Percentiles rank a stretch among this genome's conserved stretches.
Conservation (phyloP, 37 sponge, comb jelly and placozoan genomes). For the Halichondria panicea region DNA sequence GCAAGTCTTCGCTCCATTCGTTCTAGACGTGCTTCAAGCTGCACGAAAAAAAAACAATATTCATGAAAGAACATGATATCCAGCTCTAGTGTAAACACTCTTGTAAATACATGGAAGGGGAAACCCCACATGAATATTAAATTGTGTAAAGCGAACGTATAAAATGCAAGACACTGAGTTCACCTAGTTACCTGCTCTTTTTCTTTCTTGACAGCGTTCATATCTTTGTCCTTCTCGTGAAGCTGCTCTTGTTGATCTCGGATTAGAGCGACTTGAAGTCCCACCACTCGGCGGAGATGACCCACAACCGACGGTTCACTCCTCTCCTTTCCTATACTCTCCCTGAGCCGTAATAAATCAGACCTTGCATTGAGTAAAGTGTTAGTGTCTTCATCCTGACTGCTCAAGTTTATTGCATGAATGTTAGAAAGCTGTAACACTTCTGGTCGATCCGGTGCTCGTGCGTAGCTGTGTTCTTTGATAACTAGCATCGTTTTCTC, state of each 20-base stretch:
- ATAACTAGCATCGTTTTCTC: conserved; percentile 55
- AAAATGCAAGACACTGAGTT: too few relatives aligned
- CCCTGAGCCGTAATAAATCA: conserved; percentile 9
- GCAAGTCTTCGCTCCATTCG: conserved; percentile 73
- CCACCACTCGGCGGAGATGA: conserved; percentile 49
- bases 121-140: too few relatives aligned
- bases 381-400: not conserved
- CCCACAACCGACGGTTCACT: not conserved
- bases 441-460: conserved; percentile 16
- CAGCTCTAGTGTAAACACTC: not conserved
- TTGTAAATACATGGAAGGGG: not conserved
- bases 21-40: conserved; percentile 70
- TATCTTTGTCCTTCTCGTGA: conserved; percentile 47
- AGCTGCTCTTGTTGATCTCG: conserved; percentile 77
- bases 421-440: conserved; percentile 31
- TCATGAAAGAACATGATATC: too few relatives aligned
- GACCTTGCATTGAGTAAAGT: conserved; percentile 21
- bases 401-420: not conserved
- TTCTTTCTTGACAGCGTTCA: conserved; percentile 44
- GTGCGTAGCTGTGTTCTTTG: conserved; percentile 62
- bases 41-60: not conserved
- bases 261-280: conserved; percentile 66
- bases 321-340: not conserved
- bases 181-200: conserved; percentile 64
- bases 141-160: too few relatives aligned